Evolutionary conservation across 2,888 invertebrate genomes (phyloP).

Genomic region (Lithophane leautieri): DNA sequence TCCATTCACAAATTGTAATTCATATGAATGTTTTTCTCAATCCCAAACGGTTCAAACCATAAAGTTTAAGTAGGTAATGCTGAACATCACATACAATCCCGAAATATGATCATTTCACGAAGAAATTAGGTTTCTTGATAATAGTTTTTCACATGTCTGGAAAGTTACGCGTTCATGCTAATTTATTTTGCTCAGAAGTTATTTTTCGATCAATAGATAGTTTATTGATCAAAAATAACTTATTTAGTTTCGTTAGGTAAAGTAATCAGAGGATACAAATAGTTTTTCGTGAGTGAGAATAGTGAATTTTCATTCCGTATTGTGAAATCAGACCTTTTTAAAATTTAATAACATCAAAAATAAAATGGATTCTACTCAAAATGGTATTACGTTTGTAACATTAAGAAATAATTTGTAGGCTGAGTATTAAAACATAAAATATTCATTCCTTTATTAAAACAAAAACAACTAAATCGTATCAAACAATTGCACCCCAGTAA

Average conservation of each 20-base stretch:
- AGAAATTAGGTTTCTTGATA: constrained; percentile 28
- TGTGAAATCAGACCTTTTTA: too few species aligned
- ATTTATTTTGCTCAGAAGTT: neutral
- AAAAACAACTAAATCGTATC: neutral
- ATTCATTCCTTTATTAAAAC: neutral
- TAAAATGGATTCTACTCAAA: too few species aligned
- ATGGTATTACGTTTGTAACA: neutral
- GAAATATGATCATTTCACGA: constrained; percentile 13
- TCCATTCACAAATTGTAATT: neutral
- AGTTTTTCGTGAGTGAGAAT: neutral
- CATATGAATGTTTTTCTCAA: constrained; percentile 5
- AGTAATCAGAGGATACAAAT: neutral
- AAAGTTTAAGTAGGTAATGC: neutral
- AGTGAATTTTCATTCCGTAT: neutral
- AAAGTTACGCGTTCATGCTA: neutral
- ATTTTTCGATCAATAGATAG: too few species aligned
- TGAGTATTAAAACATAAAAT: neutral
- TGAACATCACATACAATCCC: constrained; percentile 6
- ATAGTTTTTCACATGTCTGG: constrained; percentile 20
- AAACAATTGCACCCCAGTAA: neutral
- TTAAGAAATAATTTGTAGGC: neutral
- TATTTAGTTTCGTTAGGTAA: too few species aligned
- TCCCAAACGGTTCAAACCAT: neutral
- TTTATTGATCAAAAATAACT: neutral
- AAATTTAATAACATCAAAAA: too few species aligned